Evolutionary conservation across 1,140 invertebrate species (phyloP), one percentile per base, ranked within the genome.

Genomic region (Lordiphosa stackelbergi): DNA sequence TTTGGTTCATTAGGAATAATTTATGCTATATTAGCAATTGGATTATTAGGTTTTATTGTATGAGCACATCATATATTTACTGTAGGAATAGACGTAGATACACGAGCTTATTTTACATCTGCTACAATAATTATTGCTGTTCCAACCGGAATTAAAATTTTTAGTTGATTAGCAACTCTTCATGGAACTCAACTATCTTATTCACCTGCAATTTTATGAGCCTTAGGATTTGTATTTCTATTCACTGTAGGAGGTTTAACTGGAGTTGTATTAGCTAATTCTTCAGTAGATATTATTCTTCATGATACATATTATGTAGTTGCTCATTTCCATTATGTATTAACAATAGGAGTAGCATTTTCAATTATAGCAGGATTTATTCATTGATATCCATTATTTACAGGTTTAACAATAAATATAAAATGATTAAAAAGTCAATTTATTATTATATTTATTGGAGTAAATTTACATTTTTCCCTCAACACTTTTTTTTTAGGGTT

Each of bases 301-400:
- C 92, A 94, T 89, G 92, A 94, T 86, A 93, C 92, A 16, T 94
- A 93, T 87, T 94, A 93, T 90, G 92, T 93, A 42, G 92, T 94
- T 48, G 91, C 91, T 45, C 93, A 94, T 88, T 94, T 94, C 85
- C 92, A 94, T 87, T 94, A 92, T 88, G 90, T 92, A 43, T 64
- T 92, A 72, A 91, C 90, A 12, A 91, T 92, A 88, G 91, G 91
- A 70, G 91, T 92, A 8, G 90, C 94, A 81, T 94, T 94, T 90
- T 90, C 91, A 46, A 92, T 93, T 90, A 90, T 94, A 88, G 90
- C 85, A 48, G 91, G 92, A 66, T 90, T 94, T 88, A 88, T 90
- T 87, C 88, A 91, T 69, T 94, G 92, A 90, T 93, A 89, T 42
- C 90, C 91, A 12, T 75, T 93, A 89, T 89, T 94, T 87, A 90